Percentiles rank a stretch among this genome's conserved stretches.
phyloP scores from a whole-genome alignment of 2,888 invertebrate species.

The Steromphala cineraria region DNA sequence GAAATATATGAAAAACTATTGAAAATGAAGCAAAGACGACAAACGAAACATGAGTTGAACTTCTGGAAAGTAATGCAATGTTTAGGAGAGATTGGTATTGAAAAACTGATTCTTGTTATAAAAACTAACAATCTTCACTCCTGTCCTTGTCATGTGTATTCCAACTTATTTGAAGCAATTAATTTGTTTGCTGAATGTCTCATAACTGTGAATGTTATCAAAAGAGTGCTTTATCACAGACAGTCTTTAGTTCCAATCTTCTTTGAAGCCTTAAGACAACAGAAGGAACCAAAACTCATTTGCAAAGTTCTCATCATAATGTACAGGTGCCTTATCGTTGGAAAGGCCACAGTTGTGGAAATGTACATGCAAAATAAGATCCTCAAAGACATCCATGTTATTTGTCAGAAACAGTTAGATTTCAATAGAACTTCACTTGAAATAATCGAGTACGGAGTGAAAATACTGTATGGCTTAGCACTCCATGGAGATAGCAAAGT shows the following conservation, averaged over 20 bases:
- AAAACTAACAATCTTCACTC: conserved; percentile 32
- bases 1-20: conserved; percentile 40
- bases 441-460: conserved; percentile 29
- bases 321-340: conserved; percentile 39
- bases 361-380: conserved; percentile 37
- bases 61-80: conserved; percentile 50
- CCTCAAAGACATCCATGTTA: conserved; percentile 38
- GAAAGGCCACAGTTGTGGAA: conserved; percentile 35
- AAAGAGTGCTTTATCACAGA: conserved; percentile 36
- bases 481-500: conserved; percentile 34
- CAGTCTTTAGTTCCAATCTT: conserved; percentile 35
- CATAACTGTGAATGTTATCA: conserved; percentile 41
- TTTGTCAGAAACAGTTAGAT: conserved; percentile 21
- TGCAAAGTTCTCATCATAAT: conserved; percentile 32
- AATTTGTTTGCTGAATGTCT: conserved; percentile 39
- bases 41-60: conserved; percentile 43
- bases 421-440: conserved; percentile 24
- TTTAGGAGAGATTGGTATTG: conserved; percentile 40
- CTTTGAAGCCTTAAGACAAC: conserved; percentile 38
- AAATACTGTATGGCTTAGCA: conserved; percentile 30
- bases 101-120: conserved; percentile 32
- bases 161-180: conserved; percentile 35
- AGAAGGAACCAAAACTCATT: conserved; percentile 26
- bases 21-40: conserved; percentile 41
- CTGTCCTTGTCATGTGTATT: conserved; percentile 35